Evolutionary conservation across 2,888 invertebrate species (phyloP), one percentile per base, ranked within the genome.

Genomic region (Heteromyza rotundicornis): DNA sequence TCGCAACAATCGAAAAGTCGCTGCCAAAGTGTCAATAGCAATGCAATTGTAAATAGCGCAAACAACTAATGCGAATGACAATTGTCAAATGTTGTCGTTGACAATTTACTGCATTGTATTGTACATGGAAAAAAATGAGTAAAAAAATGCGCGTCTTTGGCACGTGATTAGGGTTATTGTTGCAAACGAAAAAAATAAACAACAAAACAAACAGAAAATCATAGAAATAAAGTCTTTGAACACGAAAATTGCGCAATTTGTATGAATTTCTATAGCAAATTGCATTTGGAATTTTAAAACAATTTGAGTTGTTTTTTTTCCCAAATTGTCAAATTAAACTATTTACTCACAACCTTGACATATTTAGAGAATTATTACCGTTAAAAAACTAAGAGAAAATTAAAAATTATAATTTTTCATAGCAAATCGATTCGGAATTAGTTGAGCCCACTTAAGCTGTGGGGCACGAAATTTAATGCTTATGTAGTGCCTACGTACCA

Each of bases 121-220:
- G 59, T 32, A 63, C 63, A n/a, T n/a, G n/a, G 59, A 64, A 64
- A 64, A 69, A 68, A 68, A 56, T 24, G 40, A 40, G 14, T 12
- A 40, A 40, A 40, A 40, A 40, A 3, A n/a, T 19, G 19, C 55
- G 65, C 63, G 66, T 69, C 67, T 63, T 65, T 72, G 74, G 75
- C 75, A 74, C 77, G 77, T 74, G 77, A 76, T 76, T 72, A 63
- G 68, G 65, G 68, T 76, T 60, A 56, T 73, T 64, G 58, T 58
- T 17, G 22, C 50, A 10, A 40, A n/a, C 40, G 27, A 27, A 27
- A 27, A 10, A 27, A 27, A 27, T 27, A 27, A 10, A 27, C n/a
- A n/a, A n/a, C n/a, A n/a, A n/a, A n/a, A n/a, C n/a, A n/a, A n/a
- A n/a, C n/a, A n/a, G n/a, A n/a, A n/a, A n/a, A n/a, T n/a, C n/a